A percentile compares a stretch with the other conserved stretches of the same genome.
These are phyloP conservation scores for Cephalopterus ornatus DNA, from an alignment of 2,113 vertebrate genomes.

Conservation along the genomic window DNA sequence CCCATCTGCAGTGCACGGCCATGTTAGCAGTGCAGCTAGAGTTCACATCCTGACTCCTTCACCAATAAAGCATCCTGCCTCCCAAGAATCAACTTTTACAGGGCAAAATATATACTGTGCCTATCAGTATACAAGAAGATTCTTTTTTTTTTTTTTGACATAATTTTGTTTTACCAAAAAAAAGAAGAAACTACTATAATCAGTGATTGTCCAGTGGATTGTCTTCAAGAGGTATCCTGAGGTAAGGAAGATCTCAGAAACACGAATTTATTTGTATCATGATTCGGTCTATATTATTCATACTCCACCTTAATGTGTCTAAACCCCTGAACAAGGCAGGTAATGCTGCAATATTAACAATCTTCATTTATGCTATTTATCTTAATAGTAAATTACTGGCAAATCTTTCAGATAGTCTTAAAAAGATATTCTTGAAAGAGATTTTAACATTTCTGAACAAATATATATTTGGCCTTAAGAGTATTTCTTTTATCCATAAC, in stretches of 20 bases:
- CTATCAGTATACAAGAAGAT: not conserved
- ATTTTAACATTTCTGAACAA: not conserved
- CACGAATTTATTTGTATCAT: not conserved
- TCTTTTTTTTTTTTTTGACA: not conserved
- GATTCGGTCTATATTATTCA: not conserved
- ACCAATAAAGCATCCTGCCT: not conserved
- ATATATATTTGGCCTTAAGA: not conserved
- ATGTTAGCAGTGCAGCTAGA: accelerated
- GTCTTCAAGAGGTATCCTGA: not conserved
- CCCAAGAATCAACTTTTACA: not conserved
- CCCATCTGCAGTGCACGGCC: accelerated
- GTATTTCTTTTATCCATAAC: not conserved
- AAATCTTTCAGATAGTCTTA: not conserved
- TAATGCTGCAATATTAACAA: not conserved
- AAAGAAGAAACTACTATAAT: not conserved
- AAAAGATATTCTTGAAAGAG: not conserved
- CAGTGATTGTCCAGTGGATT: not conserved
- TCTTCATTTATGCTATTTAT: not conserved
- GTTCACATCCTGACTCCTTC: not conserved
- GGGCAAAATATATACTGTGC: not conserved
- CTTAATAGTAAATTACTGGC: not conserved
- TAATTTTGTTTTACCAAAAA: not conserved
- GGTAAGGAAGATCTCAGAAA: not conserved
- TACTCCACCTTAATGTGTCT: not conserved
- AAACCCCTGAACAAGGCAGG: not conserved